These are phyloP conservation scores for Globia sparganii DNA, from an alignment of 2,888 invertebrate genomes.

Conservation along the genomic window DNA sequence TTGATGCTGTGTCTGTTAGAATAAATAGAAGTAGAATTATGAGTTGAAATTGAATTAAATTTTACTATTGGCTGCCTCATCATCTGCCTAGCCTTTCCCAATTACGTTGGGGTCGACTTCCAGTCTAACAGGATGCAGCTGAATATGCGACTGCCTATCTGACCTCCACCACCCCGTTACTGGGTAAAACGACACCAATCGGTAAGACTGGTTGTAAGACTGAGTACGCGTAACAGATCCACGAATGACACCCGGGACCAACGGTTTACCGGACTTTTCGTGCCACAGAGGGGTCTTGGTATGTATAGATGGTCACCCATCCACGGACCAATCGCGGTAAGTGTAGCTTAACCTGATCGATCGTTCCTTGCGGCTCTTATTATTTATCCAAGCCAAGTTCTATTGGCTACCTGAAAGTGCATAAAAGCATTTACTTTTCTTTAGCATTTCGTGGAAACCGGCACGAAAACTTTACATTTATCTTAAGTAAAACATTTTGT, in stretches of 20 bases:
- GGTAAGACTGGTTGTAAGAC: background rate
- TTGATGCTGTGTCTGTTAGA: background rate
- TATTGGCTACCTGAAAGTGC: constrained; percentile 14
- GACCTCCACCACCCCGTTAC: too few species aligned
- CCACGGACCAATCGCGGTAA: too few species aligned
- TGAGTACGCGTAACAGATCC: background rate
- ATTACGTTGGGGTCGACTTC: background rate
- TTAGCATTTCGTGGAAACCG: background rate
- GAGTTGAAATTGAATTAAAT: background rate
- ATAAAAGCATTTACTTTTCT: background rate
- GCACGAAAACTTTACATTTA: constrained; percentile 26
- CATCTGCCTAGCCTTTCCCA: background rate
- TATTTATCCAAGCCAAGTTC: background rate
- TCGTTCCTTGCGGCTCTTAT: background rate
- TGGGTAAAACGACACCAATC: too few species aligned
- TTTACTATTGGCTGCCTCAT: background rate
- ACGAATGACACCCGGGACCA: background rate
- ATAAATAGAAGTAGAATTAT: background rate
- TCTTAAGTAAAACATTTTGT: constrained; percentile 11
- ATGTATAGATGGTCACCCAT: too few species aligned
- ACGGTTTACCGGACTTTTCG: too few species aligned
- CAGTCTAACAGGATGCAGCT: background rate
- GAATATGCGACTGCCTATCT: background rate
- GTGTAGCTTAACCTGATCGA: too few species aligned
- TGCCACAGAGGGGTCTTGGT: too few species aligned